A percentile compares a stretch with the other conserved stretches of the same genome.
These are phyloP conservation scores for Pica pica DNA, from an alignment of 2,113 vertebrate species.

Conservation along the genomic window DNA sequence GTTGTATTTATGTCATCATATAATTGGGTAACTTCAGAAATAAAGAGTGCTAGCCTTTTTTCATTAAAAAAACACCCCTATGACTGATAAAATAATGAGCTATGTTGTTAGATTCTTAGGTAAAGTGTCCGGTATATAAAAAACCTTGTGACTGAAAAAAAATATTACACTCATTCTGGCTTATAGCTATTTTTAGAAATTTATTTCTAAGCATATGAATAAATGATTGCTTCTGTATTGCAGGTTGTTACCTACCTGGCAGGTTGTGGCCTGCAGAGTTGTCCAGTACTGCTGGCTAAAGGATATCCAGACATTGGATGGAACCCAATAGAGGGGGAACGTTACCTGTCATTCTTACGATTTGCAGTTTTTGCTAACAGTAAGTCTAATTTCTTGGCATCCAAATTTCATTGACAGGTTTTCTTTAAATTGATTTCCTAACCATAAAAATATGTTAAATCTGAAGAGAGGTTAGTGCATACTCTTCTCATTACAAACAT, in stretches of 20 bases:
- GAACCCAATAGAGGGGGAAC: constrained; percentile 98
- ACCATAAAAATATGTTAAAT: not conserved
- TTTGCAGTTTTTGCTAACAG: constrained; percentile 98
- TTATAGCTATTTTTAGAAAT: not conserved
- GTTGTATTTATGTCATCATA: not conserved
- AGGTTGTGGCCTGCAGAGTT: constrained; percentile 95
- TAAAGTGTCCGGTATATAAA: not conserved
- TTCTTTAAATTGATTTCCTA: not conserved
- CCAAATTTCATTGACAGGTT: not conserved
- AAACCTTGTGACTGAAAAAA: not conserved
- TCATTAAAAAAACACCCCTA: not conserved
- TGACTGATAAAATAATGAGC: not conserved
- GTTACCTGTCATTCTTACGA: constrained; percentile 93
- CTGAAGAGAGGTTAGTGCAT: not conserved
- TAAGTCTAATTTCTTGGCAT: constrained; percentile 61
- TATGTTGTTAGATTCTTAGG: not conserved
- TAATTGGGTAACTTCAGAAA: not conserved
- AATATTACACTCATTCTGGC: accelerated
- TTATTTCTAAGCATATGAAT: not conserved
- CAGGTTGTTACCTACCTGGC: constrained; percentile 97
- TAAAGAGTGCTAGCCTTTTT: not conserved
- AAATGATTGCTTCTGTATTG: not conserved
- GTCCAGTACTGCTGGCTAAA: constrained; percentile 90
- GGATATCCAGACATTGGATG: constrained; percentile 96
- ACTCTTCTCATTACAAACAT: not conserved